Conservation (phyloP, 2,113 vertebrate species). For the Leptocoma aspasia region DNA sequence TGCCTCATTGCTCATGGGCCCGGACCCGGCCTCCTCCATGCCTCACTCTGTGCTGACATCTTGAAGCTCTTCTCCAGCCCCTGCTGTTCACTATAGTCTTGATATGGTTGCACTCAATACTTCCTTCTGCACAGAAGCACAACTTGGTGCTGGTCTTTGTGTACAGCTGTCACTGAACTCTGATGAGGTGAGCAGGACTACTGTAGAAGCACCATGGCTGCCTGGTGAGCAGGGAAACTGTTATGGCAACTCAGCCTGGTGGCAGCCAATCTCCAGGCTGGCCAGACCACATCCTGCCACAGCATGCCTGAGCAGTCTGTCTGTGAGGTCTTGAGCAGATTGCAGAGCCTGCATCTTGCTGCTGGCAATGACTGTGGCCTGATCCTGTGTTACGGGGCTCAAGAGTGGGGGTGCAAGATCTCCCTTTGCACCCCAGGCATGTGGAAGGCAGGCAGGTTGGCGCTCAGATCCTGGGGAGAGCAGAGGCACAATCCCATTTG, state of each 20-base stretch:
- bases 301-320: background rate
- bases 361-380: background rate
- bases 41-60: background rate
- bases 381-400: background rate
- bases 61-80: background rate
- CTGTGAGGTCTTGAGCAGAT: background rate
- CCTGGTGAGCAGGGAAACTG: background rate
- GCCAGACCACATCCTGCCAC: background rate
- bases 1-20: background rate
- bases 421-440: background rate
- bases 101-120: background rate
- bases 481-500: background rate
- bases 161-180: background rate
- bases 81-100: background rate
- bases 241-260: background rate
- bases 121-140: background rate
- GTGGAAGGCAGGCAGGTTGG: background rate
- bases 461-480: background rate
- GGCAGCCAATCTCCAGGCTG: background rate
- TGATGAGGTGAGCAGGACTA: background rate
- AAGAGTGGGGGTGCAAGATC: background rate
- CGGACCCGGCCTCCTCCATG: background rate
- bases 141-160: background rate
- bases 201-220: rapidly evolving
- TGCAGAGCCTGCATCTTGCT: background rate